phyloP scores from a whole-genome alignment of 1,140 invertebrate species.

The Cyclargus thomasi region DNA sequence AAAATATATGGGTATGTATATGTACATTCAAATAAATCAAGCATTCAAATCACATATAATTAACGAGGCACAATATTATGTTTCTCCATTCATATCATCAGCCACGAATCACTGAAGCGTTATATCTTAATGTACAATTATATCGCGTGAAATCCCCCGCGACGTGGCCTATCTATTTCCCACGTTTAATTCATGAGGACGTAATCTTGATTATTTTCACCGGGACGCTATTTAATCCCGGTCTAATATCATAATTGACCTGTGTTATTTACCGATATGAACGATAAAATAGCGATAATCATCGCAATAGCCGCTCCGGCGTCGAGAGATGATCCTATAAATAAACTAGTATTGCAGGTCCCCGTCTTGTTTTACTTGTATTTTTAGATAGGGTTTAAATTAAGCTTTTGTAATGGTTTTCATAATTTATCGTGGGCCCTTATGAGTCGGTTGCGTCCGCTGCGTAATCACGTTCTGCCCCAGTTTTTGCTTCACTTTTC shows the following conservation, averaged over 20 bases:
- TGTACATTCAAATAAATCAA: neutral
- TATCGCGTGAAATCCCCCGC: slow-evolving; percentile 10
- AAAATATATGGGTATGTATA: too few relatives aligned
- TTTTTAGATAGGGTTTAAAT: slow-evolving; percentile 28
- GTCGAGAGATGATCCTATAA: slow-evolving; percentile 33
- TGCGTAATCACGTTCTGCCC: neutral
- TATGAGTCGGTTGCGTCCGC: neutral
- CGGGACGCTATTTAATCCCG: slow-evolving; percentile 26
- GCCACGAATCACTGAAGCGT: neutral
- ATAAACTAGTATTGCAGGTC: slow-evolving; percentile 31
- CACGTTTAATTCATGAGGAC: slow-evolving; percentile 14
- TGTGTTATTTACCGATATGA: slow-evolving; percentile 32
- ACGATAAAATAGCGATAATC: slow-evolving; percentile 36
- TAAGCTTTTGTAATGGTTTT: slow-evolving; percentile 29
- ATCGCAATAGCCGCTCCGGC: slow-evolving; percentile 30
- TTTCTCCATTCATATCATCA: slow-evolving; percentile 5
- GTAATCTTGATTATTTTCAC: slow-evolving; percentile 25
- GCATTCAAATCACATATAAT: neutral
- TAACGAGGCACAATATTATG: slow-evolving; percentile 4
- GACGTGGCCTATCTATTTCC: slow-evolving; percentile 8
- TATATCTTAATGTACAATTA: slow-evolving; percentile 14
- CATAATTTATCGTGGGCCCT: slow-evolving; percentile 21
- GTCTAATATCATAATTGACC: slow-evolving; percentile 33
- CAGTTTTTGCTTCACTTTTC: slow-evolving; percentile 7
- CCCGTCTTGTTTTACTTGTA: slow-evolving; percentile 27